phyloP scores from a whole-genome alignment of 2,113 vertebrate species.

The Herpailurus yagouaroundi region DNA sequence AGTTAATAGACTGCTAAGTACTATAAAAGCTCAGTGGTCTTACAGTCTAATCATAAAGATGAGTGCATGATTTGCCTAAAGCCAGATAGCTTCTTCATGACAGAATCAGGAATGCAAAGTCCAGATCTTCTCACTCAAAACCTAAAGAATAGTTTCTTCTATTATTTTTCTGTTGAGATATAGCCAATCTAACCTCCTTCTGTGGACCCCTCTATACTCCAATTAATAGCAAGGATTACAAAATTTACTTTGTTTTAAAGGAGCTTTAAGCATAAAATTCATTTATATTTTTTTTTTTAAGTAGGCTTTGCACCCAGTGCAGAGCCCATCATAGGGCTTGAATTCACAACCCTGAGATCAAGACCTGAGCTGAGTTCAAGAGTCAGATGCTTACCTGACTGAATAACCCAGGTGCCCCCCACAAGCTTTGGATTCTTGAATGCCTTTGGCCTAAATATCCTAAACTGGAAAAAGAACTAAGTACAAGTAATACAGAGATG shows the following conservation, averaged over 20 bases:
- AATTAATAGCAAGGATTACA: conserved; percentile 49
- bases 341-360: too few relatives aligned
- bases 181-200: background rate
- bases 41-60: background rate
- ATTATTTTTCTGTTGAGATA: conserved; percentile 29
- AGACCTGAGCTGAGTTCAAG: too few relatives aligned
- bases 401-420: too few relatives aligned
- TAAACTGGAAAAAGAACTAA: conserved; percentile 57
- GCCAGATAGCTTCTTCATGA: background rate
- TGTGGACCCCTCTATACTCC: background rate
- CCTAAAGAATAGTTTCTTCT: background rate
- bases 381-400: too few relatives aligned
- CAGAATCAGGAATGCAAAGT: background rate
- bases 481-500: conserved; percentile 9
- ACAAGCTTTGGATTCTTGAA: conserved; percentile 34
- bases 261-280: background rate
- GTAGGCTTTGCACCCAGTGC: too few relatives aligned
- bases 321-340: too few relatives aligned
- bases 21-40: background rate
- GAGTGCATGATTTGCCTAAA: background rate
- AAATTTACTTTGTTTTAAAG: conserved; percentile 30
- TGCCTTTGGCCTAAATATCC: background rate
- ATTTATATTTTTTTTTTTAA: too few relatives aligned
- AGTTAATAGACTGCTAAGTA: background rate
- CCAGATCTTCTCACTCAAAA: background rate